Base-by-base conservation (phyloP, 2,888 invertebrate species). In the Thereva unica region DNA sequence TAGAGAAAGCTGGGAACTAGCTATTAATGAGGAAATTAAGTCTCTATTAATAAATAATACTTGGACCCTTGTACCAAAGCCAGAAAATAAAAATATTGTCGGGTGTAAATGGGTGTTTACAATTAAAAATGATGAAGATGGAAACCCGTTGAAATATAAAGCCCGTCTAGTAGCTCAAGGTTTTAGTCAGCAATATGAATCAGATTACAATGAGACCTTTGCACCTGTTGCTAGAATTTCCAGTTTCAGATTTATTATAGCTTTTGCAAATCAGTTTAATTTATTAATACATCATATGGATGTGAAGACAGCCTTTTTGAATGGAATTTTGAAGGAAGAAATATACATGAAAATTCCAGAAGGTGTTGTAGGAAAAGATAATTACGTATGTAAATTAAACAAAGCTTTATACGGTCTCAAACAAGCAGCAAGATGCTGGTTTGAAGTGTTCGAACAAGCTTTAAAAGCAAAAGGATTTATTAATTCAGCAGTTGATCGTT, bases 61-160 rank as follows among this genome's bases (percentile, higher is more conserved):
- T 7, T 72, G 72, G 72, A 47, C 67, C n/a, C 42, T 72, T 47
- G 69, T 70, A 49, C 5, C 52, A 34, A 68, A 45, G 44, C 71
- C 71, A 6, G 23, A 65, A 53, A 64, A 67, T 47, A 70, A 67
- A 67, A 73, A 73, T 67, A 66, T 71, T 23, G 40, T 72, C 52
- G 70, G 67, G 45, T 71, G 70, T 41, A 70, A 56, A 57, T 72
- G 68, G 73, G 72, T 67, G 35, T 71, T 72, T 71, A 70, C 68
- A 56, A 67, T 67, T 52, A 71, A 64, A 12, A 64, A 68, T 67
- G 61, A 70, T 68, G 67, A 66, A 35, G 37, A 57, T n/a, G 68
- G 68, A 50, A 47, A 50, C 55, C 50, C 49, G 41, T 57, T 57
- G 10, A 52, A 37, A 66, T 70, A 69, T 41, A 70, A 71, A 64